Evolutionary conservation across 2,888 invertebrate genomes (phyloP).

Genomic region (Electrophaes corylata): DNA sequence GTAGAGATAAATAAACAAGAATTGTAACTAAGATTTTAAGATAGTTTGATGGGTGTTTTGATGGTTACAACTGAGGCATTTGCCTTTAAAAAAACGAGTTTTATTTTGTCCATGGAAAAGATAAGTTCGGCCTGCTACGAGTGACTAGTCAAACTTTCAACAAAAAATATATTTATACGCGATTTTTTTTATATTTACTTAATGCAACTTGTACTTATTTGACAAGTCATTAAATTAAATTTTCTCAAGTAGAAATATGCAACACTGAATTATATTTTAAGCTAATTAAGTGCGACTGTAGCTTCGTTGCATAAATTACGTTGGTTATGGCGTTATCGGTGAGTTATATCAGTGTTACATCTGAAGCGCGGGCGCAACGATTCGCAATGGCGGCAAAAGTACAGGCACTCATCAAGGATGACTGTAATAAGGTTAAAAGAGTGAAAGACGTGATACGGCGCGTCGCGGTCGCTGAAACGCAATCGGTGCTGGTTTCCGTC

Average conservation of each 20-base stretch:
- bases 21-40: background rate
- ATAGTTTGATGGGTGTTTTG: background rate
- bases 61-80: background rate
- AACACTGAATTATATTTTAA: slow-evolving; percentile 24
- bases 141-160: too few species aligned
- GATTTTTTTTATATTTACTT: too few species aligned
- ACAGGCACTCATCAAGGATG: slow-evolving; percentile 20
- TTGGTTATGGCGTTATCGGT: slow-evolving; percentile 39
- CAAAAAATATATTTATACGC: too few species aligned
- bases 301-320: slow-evolving; percentile 29
- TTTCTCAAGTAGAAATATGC: slow-evolving; percentile 12
- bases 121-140: too few species aligned
- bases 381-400: slow-evolving; percentile 37
- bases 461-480: too few species aligned
- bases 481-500: too few species aligned
- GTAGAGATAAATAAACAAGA: background rate
- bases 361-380: slow-evolving; percentile 36
- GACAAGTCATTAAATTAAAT: slow-evolving; percentile 1
- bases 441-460: too few species aligned
- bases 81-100: too few species aligned
- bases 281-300: slow-evolving; percentile 25
- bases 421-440: background rate
- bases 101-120: too few species aligned
- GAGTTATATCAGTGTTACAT: slow-evolving; percentile 39
- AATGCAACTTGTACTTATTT: background rate